phyloP scores from a whole-genome alignment of 2,888 invertebrate species.

The Synanthedon andrenaeformis region DNA sequence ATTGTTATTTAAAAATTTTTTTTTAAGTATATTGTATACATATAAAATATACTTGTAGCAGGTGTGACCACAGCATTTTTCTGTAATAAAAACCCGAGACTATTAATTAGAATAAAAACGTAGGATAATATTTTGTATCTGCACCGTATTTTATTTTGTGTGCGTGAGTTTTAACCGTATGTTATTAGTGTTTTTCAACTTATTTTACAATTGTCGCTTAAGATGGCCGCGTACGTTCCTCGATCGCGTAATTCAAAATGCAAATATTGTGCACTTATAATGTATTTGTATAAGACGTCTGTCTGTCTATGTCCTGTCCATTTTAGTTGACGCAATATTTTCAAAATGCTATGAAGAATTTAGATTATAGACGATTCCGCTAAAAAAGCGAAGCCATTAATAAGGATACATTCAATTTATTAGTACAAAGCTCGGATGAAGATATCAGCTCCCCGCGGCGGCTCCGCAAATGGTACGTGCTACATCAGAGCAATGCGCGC shows the following conservation, averaged over 20 bases:
- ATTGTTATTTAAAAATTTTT: too few relatives aligned
- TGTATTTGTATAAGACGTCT: constrained; percentile 65
- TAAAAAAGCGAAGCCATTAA: constrained; percentile 4
- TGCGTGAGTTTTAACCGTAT: not conserved
- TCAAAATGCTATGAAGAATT: too few relatives aligned
- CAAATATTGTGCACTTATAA: constrained; percentile 64
- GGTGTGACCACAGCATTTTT: too few relatives aligned
- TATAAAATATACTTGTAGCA: too few relatives aligned
- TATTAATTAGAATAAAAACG: too few relatives aligned
- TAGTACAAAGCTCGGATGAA: constrained; percentile 28
- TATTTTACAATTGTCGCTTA: not conserved
- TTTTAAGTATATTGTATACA: too few relatives aligned
- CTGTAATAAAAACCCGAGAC: too few relatives aligned
- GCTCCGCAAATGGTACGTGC: constrained; percentile 30
- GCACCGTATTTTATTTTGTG: not conserved
- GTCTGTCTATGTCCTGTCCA: too few relatives aligned
- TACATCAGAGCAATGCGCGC: constrained; percentile 36
- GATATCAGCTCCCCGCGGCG: constrained; percentile 50
- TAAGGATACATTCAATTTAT: constrained; percentile 12
- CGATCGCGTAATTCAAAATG: constrained; percentile 66
- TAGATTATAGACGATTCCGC: too few relatives aligned
- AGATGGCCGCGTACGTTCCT: constrained; percentile 31
- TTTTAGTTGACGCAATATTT: too few relatives aligned
- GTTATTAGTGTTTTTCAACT: not conserved
- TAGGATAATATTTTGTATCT: not conserved